Conservation (phyloP, 92 coral and sea anemone species). For the Parazoanthus atlanticus region DNA sequence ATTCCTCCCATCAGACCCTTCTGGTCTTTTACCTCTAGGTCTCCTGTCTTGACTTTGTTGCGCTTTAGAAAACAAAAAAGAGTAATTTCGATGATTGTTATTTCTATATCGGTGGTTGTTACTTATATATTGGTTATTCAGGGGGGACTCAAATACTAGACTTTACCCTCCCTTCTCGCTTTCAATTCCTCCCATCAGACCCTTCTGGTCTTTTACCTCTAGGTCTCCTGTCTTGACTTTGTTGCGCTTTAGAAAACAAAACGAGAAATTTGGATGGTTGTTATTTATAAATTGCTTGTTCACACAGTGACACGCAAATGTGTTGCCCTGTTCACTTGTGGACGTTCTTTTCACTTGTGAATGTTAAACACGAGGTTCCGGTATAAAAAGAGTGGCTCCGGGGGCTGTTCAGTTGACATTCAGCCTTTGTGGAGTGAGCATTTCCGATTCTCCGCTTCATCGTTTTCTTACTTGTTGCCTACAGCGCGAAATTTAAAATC, state of each 20-base stretch:
- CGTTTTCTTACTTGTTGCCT: too few species aligned
- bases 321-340: too few species aligned
- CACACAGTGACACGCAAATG: background rate
- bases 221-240: constrained; percentile 81
- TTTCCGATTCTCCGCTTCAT: too few species aligned
- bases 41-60: constrained; percentile 78
- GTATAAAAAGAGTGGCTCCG: too few species aligned
- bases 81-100: background rate
- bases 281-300: background rate
- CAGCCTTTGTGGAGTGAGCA: too few species aligned
- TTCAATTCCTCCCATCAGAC: constrained; percentile 89
- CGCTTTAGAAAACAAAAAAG: constrained; percentile 49
- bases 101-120: too few species aligned
- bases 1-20: constrained; percentile 88
- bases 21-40: constrained; percentile 62
- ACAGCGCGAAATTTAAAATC: too few species aligned
- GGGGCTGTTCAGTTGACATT: too few species aligned
- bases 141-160: constrained; percentile 81
- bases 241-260: constrained; percentile 55
- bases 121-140: too few species aligned
- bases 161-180: constrained; percentile 96
- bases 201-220: constrained; percentile 61
- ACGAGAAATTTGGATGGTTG: background rate
- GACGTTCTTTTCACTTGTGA: too few species aligned
- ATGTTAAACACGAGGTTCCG: too few species aligned